Conservation (phyloP, 2,797 vertebrate species). For the Antrozous pallidus region DNA sequence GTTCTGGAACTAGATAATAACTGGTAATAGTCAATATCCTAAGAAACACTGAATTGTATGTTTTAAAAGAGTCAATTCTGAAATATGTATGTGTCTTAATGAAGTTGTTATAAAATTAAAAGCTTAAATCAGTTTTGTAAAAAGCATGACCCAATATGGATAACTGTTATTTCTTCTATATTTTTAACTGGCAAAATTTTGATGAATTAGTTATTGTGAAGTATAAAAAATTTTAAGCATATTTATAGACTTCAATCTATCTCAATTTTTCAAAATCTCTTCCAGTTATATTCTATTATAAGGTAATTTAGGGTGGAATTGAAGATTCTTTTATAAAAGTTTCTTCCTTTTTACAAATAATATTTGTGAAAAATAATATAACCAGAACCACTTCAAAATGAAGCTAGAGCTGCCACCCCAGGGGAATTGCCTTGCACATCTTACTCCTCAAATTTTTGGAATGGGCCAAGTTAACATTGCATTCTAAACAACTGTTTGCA, state of each 20-base stretch:
- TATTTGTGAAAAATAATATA: not conserved
- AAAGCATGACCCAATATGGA: not conserved
- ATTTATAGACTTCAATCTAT: not conserved
- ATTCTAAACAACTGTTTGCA: not conserved
- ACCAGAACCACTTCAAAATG: not conserved
- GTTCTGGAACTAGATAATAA: not conserved
- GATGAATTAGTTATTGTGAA: conserved; percentile 1
- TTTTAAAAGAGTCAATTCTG: conserved; percentile 14
- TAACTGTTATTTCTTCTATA: not conserved
- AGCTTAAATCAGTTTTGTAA: conserved; percentile 19
- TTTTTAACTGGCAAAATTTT: conserved; percentile 13
- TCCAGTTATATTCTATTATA: not conserved
- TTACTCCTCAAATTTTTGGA: not conserved
- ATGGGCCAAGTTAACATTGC: not conserved
- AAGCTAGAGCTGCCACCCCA: not conserved
- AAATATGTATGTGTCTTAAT: not conserved
- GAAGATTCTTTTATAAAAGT: conserved; percentile 10
- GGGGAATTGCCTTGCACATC: not conserved
- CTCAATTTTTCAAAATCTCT: conserved; percentile 43
- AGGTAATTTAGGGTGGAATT: not conserved
- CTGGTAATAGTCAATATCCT: not conserved
- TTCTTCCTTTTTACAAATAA: conserved; percentile 43
- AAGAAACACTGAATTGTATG: not conserved
- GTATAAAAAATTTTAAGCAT: not conserved
- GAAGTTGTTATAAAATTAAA: conserved; percentile 23